Evolutionary conservation across 23 tunicate species (phyloP).

Genomic region (Halocynthia aurantium): DNA sequence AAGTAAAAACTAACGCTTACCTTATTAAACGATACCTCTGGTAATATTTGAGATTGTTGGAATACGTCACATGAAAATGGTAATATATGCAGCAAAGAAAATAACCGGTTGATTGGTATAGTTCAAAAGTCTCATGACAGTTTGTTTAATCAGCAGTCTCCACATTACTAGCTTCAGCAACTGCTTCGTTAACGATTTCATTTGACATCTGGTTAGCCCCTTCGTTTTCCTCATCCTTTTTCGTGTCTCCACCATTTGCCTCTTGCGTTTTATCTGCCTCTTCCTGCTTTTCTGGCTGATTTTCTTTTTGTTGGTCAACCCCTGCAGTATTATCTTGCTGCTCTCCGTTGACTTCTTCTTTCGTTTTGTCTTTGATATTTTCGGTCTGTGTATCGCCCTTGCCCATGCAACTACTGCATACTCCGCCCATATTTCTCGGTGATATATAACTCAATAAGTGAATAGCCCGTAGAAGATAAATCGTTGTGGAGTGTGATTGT

Average conservation of each 20-base stretch:
- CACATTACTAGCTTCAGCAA: slow-evolving; percentile 38
- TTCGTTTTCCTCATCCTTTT: slow-evolving; percentile 24
- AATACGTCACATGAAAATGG: too few relatives aligned
- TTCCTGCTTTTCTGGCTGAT: slow-evolving; percentile 28
- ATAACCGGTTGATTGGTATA: too few relatives aligned
- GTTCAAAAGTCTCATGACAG: too few relatives aligned
- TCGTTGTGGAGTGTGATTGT: too few relatives aligned
- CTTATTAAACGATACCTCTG: too few relatives aligned
- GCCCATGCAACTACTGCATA: slow-evolving; percentile 11
- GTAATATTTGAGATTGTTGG: too few relatives aligned
- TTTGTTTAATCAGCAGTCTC: too few relatives aligned
- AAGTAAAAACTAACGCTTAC: too few relatives aligned
- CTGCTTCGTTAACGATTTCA: slow-evolving; percentile 60
- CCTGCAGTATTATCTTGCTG: neutral
- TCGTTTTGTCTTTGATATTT: neutral
- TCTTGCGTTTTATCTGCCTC: slow-evolving; percentile 37
- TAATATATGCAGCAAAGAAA: too few relatives aligned
- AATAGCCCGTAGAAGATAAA: too few relatives aligned
- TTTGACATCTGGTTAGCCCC: slow-evolving; percentile 45
- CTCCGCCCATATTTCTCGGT: neutral
- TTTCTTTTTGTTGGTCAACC: slow-evolving; percentile 20
- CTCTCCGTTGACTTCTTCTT: slow-evolving; percentile 3
- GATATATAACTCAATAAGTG: too few relatives aligned
- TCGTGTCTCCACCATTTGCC: slow-evolving; percentile 9
- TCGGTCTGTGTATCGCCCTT: slow-evolving; percentile 2